These are phyloP conservation scores for Fissipunctia ypsillon DNA, from an alignment of 2,888 invertebrate genomes.

Conservation along the genomic window DNA sequence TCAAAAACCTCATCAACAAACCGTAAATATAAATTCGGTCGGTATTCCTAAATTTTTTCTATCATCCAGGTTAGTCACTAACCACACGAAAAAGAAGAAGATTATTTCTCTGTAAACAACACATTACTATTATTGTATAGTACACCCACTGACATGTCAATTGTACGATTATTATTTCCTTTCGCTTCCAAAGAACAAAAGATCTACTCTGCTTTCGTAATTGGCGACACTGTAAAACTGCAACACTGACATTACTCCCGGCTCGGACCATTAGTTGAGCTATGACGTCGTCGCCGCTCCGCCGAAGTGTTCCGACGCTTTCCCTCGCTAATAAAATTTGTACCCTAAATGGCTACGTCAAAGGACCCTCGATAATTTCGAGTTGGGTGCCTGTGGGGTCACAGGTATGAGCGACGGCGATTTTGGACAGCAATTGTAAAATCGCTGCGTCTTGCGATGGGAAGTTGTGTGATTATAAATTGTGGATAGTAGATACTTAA, in stretches of 20 bases:
- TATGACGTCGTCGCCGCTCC: constrained; percentile 61
- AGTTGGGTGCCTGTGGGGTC: constrained; percentile 54
- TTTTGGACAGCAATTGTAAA: background rate
- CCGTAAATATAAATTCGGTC: background rate
- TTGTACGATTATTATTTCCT: background rate
- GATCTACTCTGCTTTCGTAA: constrained; percentile 35
- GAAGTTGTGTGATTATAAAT: background rate
- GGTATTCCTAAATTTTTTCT: background rate
- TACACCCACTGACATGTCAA: background rate
- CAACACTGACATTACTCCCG: constrained; percentile 55
- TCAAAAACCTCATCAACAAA: background rate
- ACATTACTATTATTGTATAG: no score
- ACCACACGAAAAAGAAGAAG: no score
- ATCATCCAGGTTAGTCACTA: no score
- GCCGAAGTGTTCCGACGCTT: constrained; percentile 61
- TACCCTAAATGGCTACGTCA: constrained; percentile 76
- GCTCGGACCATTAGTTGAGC: constrained; percentile 60
- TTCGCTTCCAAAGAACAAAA: background rate
- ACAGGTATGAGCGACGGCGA: constrained; percentile 44
- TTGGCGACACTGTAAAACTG: constrained; percentile 67
- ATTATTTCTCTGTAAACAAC: background rate
- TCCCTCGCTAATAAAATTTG: constrained; percentile 78
- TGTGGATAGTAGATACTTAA: no score
- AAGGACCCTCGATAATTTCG: constrained; percentile 71
- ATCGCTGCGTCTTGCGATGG: background rate